Percentiles rank a stretch among this genome's conserved stretches.
Conservation (phyloP, 2,113 vertebrate species). For the Micronycteris hirsuta region DNA sequence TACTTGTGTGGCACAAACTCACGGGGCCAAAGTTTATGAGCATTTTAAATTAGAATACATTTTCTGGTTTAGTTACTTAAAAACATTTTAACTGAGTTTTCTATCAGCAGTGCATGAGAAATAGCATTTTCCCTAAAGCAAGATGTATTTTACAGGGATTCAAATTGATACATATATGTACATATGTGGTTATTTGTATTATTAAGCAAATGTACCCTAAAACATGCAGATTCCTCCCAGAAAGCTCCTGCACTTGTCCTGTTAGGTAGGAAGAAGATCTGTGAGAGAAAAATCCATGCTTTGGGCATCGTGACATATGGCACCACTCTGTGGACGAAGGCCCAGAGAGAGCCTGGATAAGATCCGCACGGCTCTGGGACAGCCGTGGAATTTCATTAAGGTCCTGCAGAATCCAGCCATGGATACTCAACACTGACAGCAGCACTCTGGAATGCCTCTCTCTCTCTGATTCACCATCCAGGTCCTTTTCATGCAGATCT, state of each 20-base stretch:
- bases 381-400: background rate
- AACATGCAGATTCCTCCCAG: background rate
- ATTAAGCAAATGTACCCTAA: background rate
- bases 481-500: constrained; percentile 37
- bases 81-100: background rate
- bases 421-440: constrained; percentile 9
- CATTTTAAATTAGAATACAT: background rate
- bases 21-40: background rate
- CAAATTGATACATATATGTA: background rate
- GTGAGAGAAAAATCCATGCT: background rate
- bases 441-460: constrained; percentile 33
- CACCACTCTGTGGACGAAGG: background rate
- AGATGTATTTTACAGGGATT: background rate
- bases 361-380: background rate
- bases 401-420: background rate
- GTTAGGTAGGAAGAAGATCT: background rate
- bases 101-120: background rate
- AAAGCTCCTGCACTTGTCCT: background rate
- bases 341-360: background rate
- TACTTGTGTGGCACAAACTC: background rate
- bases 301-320: background rate
- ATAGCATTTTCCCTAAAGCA: background rate
- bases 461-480: constrained; percentile 34
- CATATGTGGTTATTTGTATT: background rate
- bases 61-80: background rate